Percentiles rank a stretch among this genome's conserved stretches.
phyloP scores from a whole-genome alignment of 2,797 vertebrate species.

The Ceryle rudis region DNA sequence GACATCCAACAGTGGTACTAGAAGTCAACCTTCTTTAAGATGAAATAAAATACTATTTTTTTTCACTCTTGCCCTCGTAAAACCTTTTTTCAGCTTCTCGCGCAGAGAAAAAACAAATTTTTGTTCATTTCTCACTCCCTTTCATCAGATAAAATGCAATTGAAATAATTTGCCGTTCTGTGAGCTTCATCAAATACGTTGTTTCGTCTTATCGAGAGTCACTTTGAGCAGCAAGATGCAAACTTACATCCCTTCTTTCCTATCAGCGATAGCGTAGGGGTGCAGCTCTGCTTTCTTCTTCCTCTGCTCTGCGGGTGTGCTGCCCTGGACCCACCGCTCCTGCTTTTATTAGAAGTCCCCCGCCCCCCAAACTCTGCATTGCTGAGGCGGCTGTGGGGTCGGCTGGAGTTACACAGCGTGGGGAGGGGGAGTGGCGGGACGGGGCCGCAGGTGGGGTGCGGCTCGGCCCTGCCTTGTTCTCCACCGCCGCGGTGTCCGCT shows the following conservation, averaged over 20 bases:
- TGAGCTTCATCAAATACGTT: rapidly evolving
- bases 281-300: too few relatives aligned
- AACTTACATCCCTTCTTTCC: not conserved
- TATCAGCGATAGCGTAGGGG: too few relatives aligned
- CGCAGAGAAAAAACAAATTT: rapidly evolving
- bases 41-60: not conserved
- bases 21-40: not conserved
- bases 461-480: too few relatives aligned
- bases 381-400: too few relatives aligned
- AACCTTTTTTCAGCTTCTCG: not conserved
- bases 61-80: rapidly evolving
- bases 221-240: rapidly evolving
- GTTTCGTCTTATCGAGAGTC: rapidly evolving
- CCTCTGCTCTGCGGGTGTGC: not conserved
- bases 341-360: not conserved
- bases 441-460: not conserved
- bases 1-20: not conserved
- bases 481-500: not conserved
- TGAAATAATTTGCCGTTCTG: rapidly evolving
- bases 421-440: too few relatives aligned
- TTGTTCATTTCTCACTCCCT: rapidly evolving
- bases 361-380: too few relatives aligned
- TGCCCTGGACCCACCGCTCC: not conserved
- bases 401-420: not conserved
- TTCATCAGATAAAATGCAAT: rapidly evolving